These are phyloP conservation scores for Malacosoma neustria DNA, from an alignment of 2,888 invertebrate genomes.

Conservation along the genomic window DNA sequence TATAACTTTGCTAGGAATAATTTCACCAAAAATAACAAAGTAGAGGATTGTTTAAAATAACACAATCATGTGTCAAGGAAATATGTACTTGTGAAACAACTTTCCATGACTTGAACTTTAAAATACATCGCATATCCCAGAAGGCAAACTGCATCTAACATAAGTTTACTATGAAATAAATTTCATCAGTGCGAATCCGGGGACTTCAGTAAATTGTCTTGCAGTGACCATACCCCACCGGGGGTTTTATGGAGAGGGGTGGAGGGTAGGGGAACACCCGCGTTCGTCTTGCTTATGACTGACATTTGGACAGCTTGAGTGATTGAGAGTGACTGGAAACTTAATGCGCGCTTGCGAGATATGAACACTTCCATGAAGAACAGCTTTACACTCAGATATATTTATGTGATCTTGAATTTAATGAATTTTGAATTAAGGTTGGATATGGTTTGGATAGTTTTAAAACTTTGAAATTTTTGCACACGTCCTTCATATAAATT, in stretches of 20 bases:
- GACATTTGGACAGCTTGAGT: slow-evolving; percentile 72
- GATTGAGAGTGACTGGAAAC: slow-evolving; percentile 73
- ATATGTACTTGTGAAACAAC: too few relatives aligned
- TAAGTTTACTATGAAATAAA: slow-evolving; percentile 57
- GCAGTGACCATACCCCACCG: slow-evolving; percentile 64
- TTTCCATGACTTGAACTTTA: too few relatives aligned
- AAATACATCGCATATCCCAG: slow-evolving; percentile 34
- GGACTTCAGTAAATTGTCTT: slow-evolving; percentile 70
- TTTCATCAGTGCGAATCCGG: slow-evolving; percentile 61
- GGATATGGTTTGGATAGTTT: not conserved
- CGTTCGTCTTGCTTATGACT: slow-evolving; percentile 73
- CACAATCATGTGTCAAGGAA: too few relatives aligned
- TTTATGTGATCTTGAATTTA: not conserved
- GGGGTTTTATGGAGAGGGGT: slow-evolving; percentile 26
- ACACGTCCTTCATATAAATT: not conserved
- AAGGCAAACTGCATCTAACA: slow-evolving; percentile 41
- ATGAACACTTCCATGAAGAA: slow-evolving; percentile 23
- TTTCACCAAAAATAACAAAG: too few relatives aligned
- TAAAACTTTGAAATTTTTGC: not conserved
- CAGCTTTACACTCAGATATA: slow-evolving; percentile 22
- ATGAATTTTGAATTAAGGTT: not conserved
- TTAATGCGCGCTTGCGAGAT: slow-evolving; percentile 67
- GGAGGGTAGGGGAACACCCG: slow-evolving; percentile 57
- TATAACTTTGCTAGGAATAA: too few relatives aligned
- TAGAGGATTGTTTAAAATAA: too few relatives aligned